Percentiles rank a stretch among this genome's conserved stretches.
These are phyloP conservation scores for Eucriotettix oculatus DNA, from an alignment of 2,888 invertebrate species.

Conservation along the genomic window DNA sequence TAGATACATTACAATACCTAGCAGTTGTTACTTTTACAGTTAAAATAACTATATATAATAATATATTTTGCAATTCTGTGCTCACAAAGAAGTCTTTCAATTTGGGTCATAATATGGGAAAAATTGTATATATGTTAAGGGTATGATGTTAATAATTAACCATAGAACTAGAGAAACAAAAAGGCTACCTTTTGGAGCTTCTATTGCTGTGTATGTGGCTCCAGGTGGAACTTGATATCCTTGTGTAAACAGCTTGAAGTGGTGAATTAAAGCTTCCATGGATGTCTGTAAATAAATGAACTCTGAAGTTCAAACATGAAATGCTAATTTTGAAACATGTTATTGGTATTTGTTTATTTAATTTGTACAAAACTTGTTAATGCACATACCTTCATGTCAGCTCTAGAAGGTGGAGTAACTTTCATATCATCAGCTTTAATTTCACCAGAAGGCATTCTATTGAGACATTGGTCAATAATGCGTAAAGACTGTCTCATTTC, in stretches of 20 bases:
- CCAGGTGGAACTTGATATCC: constrained; percentile 77
- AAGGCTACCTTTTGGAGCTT: constrained; percentile 55
- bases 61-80: too few species aligned
- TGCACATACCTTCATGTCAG: constrained; percentile 82
- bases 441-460: constrained; percentile 94
- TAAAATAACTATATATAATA: too few species aligned
- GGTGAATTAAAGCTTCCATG: constrained; percentile 81
- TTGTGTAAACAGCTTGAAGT: constrained; percentile 71
- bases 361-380: not conserved
- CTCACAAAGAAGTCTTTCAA: too few species aligned
- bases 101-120: too few species aligned
- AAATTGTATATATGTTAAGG: not conserved
- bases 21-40: too few species aligned
- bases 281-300: constrained; percentile 19
- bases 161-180: not conserved
- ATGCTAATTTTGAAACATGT: too few species aligned
- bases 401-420: constrained; percentile 72
- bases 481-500: constrained; percentile 92
- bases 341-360: too few species aligned
- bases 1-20: too few species aligned
- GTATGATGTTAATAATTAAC: not conserved
- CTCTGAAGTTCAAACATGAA: too few species aligned
- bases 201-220: constrained; percentile 57
- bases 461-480: constrained; percentile 91
- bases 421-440: constrained; percentile 91